Evolutionary conservation across 2,888 invertebrate species (phyloP).

Genomic region (Tenodera sinensis): DNA sequence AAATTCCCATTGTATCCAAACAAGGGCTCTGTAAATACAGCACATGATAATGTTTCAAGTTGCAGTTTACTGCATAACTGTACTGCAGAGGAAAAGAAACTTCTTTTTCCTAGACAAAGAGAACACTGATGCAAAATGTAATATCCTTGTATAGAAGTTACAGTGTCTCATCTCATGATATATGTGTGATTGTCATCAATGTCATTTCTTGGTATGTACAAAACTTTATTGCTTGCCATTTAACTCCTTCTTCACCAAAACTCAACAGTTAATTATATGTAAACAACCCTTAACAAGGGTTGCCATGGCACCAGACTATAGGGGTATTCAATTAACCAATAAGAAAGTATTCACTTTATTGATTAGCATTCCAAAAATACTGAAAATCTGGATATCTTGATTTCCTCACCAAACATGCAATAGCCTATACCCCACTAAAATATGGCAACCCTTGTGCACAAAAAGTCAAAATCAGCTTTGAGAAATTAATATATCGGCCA

Average conservation of each 20-base stretch:
- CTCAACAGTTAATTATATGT: background rate
- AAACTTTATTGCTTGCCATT: background rate
- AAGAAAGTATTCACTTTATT: no score
- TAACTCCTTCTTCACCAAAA: background rate
- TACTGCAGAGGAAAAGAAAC: no score
- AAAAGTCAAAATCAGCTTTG: background rate
- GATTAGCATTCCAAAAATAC: no score
- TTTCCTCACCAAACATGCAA: no score
- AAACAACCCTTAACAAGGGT: background rate
- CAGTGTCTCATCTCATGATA: background rate
- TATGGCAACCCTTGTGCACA: background rate
- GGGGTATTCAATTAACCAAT: no score
- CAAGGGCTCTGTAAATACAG: no score
- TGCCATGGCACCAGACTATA: background rate
- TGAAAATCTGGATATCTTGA: no score
- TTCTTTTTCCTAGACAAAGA: no score
- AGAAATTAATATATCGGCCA: background rate
- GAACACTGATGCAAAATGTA: no score
- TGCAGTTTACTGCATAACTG: no score
- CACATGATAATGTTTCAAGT: no score
- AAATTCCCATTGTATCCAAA: no score
- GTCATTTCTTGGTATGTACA: background rate
- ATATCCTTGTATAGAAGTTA: background rate
- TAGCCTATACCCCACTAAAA: background rate
- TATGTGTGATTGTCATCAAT: background rate